Conservation (phyloP, 2,888 invertebrate species). For the Drosophila stalkeri region DNA sequence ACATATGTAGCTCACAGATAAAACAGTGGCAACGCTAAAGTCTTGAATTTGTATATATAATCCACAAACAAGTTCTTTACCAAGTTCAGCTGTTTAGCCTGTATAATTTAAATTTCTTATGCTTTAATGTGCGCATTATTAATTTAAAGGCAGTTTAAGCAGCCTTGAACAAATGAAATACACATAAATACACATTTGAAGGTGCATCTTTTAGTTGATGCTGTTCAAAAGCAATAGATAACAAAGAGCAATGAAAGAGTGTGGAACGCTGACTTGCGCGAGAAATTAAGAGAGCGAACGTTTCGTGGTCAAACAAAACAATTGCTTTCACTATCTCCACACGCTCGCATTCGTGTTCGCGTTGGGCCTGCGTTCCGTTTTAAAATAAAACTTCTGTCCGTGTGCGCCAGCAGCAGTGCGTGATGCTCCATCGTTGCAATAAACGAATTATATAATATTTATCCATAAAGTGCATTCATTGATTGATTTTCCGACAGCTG, state of each 20-base stretch:
- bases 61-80: conserved; percentile 44
- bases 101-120: background rate
- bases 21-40: conserved; percentile 34
- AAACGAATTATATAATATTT: conserved; percentile 55
- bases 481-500: conserved; percentile 52
- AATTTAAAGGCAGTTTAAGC: background rate
- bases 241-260: conserved; percentile 35
- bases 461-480: conserved; percentile 54
- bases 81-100: conserved; percentile 13
- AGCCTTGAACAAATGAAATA: background rate
- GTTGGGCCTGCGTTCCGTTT: conserved; percentile 61
- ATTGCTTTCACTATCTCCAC: conserved; percentile 59
- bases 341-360: conserved; percentile 31
- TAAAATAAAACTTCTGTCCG: conserved; percentile 48
- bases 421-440: conserved; percentile 46
- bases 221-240: background rate
- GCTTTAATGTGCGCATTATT: background rate
- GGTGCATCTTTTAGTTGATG: background rate
- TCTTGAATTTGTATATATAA: conserved; percentile 3
- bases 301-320: conserved; percentile 70
- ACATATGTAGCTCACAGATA: background rate
- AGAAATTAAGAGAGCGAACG: conserved; percentile 28
- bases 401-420: conserved; percentile 21
- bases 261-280: background rate
- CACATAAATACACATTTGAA: background rate